Evolutionary conservation across 2,113 vertebrate genomes (phyloP), one percentile per base, ranked within the genome.

Genomic region (Synodontis membranacea): DNA sequence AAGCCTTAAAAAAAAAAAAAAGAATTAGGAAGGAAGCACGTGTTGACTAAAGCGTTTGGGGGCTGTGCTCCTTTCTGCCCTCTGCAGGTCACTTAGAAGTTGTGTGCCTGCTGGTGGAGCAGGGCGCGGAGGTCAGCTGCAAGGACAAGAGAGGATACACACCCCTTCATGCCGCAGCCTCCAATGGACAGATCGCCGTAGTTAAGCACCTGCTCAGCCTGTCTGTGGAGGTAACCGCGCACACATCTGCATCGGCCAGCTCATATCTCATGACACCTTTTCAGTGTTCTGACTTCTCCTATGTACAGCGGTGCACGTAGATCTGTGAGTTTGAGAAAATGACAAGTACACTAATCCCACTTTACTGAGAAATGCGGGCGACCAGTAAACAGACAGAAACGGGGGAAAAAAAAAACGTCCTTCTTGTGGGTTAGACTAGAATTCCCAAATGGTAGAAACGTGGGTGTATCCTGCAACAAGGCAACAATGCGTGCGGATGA

Each of bases 61-160:
- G 34, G 66, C 2, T 54, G 34, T 81, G 68, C 14, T n/a, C 11
- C 21, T 0, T 37, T 79, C n/a, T 75, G 46, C 44, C 68, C 68
- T 66, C 46, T 83, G 39, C 85, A 99, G 98, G 98, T 88, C 97
- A 99, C 91, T 92, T 98, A 94, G 97, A 99, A 0, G 96, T 99
- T 28, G 97, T 97, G 91, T 95, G 95, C 62, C 93, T 97, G 91
- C 93, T 99, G 91, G 96, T 98, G 91, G 97, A 93, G 88, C 97
- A 97, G 11, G 98, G 98, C 8, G 97, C 97, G 0, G 98, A 99
- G 93, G 94, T 98, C 89, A 96, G 96, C 87, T 99, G 96, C 88
- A 99, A 98, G 90, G 98, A 99, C 93, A 99, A 99, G 93, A 95
- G 97, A 39, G 98, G 98, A 31, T 99, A 99, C 92, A 97, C 97